These are phyloP conservation scores for Cinclus cinclus DNA, from an alignment of 2,113 vertebrate species.

Conservation along the genomic window DNA sequence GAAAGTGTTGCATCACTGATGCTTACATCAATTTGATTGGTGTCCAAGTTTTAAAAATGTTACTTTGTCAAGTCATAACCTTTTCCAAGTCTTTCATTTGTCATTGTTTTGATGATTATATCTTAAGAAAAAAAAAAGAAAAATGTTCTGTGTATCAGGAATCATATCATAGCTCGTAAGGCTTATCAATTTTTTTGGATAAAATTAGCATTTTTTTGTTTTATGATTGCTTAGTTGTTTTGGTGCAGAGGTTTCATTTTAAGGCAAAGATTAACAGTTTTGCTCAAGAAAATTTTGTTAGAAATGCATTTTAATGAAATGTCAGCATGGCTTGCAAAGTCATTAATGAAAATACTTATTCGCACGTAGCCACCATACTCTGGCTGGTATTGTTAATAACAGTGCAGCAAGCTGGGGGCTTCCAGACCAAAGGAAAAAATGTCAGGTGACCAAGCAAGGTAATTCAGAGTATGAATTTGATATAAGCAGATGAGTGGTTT, in stretches of 20 bases:
- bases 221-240: conserved; percentile 49
- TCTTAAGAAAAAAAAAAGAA: conserved; percentile 53
- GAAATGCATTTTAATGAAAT: conserved; percentile 16
- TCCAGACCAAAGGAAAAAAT: conserved; percentile 30
- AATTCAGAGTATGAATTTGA: conserved; percentile 28
- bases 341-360: conserved; percentile 34
- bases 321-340: not conserved
- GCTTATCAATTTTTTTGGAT: conserved; percentile 70
- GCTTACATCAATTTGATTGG: conserved; percentile 84
- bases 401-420: not conserved
- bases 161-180: conserved; percentile 73
- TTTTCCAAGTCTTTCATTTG: conserved; percentile 85
- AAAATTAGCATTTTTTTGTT: conserved; percentile 67
- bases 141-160: conserved; percentile 73
- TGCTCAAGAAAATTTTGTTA: not conserved
- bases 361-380: not conserved
- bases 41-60: conserved; percentile 82
- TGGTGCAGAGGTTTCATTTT: conserved; percentile 50
- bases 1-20: conserved; percentile 79
- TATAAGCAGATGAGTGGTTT: not conserved
- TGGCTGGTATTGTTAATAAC: not conserved
- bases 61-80: conserved; percentile 84
- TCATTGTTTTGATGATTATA: conserved; percentile 84
- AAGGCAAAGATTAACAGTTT: conserved; percentile 30
- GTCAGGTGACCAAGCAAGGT: not conserved